These are phyloP conservation scores for Geodia barretti DNA, from an alignment of 37 sponge, comb jelly and placozoan species.

Conservation along the genomic window DNA sequence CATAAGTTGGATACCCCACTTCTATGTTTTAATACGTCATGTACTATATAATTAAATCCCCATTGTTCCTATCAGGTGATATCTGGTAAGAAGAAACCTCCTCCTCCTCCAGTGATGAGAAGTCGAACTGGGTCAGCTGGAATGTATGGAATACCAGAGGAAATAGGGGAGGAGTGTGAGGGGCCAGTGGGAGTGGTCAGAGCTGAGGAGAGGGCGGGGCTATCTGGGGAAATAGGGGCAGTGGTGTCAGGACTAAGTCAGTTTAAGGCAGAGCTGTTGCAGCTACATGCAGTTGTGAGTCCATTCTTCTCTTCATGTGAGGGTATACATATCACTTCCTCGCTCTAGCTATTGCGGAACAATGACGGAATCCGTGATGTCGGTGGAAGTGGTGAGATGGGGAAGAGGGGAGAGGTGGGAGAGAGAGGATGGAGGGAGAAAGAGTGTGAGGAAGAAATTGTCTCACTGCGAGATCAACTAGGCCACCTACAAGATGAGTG, in stretches of 20 bases:
- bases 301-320: background rate
- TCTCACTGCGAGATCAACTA: background rate
- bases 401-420: constrained; percentile 6
- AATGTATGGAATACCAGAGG: background rate
- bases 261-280: constrained; percentile 60
- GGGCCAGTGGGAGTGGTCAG: background rate
- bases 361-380: constrained; percentile 16
- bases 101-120: background rate
- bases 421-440: background rate
- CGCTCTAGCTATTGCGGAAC: constrained; percentile 40
- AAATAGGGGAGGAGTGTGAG: background rate
- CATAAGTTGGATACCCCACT: too few relatives aligned
- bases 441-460: background rate
- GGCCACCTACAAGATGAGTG: constrained; percentile 26
- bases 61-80: background rate
- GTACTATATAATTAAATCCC: too few relatives aligned
- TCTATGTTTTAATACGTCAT: too few relatives aligned
- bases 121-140: background rate
- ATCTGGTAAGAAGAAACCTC: background rate
- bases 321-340: background rate
- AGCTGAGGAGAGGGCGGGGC: background rate
- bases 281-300: constrained; percentile 48
- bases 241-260: constrained; percentile 35
- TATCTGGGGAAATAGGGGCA: constrained; percentile 12
- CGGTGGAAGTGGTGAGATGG: background rate